Percentiles rank a stretch among this genome's conserved stretches.
Evolutionary conservation across 1,140 invertebrate genomes (phyloP).

Genomic region (Paraescarpia echinospica): DNA sequence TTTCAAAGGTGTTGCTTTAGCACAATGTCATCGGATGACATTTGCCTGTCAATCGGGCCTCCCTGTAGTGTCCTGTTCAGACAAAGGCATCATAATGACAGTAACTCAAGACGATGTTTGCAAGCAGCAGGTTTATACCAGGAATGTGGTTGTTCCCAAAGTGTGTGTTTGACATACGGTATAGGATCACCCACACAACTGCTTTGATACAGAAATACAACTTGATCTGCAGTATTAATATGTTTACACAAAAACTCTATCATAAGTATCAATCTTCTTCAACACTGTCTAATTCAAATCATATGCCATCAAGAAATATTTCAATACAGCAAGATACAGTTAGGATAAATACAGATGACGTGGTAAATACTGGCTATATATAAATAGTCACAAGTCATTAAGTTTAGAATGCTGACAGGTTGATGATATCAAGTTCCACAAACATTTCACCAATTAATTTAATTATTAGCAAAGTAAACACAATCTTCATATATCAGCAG

Average conservation of each 20-base stretch:
- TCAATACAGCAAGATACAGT: no score
- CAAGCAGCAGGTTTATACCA: not conserved
- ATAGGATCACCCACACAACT: not conserved
- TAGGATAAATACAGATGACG: not conserved
- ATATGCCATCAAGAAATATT: no score
- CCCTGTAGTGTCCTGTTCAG: not conserved
- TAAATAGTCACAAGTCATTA: not conserved
- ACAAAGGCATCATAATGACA: not conserved
- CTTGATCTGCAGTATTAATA: not conserved
- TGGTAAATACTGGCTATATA: not conserved
- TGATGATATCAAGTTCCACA: not conserved
- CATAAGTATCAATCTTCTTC: no score
- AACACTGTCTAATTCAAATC: no score
- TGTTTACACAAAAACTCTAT: not conserved
- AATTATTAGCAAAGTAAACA: not conserved
- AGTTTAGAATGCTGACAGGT: not conserved
- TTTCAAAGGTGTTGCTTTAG: not conserved
- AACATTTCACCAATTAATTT: not conserved
- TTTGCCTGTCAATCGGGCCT: not conserved
- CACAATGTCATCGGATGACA: not conserved
- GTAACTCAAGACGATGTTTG: not conserved
- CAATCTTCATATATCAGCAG: no score
- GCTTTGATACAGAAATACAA: not conserved
- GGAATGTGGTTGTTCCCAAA: not conserved
- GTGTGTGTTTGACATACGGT: not conserved